Evolutionary conservation across 2,797 vertebrate species (phyloP).

Genomic region (Poeciliopsis presidionis): DNA sequence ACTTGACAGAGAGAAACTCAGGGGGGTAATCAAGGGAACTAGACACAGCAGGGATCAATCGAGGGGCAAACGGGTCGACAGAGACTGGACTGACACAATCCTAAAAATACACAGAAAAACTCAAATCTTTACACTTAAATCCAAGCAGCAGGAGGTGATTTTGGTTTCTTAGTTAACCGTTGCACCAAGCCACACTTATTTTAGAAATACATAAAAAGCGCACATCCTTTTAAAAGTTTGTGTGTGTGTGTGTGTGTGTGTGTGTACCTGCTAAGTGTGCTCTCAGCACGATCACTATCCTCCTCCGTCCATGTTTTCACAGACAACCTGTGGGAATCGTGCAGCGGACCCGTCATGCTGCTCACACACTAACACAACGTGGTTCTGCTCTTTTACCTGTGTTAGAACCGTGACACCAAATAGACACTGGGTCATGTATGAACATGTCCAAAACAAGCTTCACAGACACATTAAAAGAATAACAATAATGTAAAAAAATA

Average conservation of each 20-base stretch:
- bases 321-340: constrained; percentile 65
- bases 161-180: too few relatives aligned
- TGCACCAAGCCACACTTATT: not conserved
- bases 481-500: not conserved
- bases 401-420: not conserved
- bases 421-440: not conserved
- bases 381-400: constrained; percentile 4
- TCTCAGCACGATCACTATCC: constrained; percentile 66
- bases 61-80: too few relatives aligned
- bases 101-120: too few relatives aligned
- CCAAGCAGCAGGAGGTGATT: not conserved
- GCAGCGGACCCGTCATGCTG: constrained; percentile 76
- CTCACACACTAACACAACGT: constrained; percentile 16
- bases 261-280: constrained; percentile 75
- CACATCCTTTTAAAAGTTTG: not conserved
- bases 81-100: too few relatives aligned
- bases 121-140: too few relatives aligned
- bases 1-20: too few relatives aligned
- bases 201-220: not conserved
- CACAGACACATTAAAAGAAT: not conserved
- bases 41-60: too few relatives aligned
- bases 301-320: constrained; percentile 75
- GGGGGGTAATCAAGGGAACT: too few relatives aligned
- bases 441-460: not conserved
- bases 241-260: constrained; percentile 2